Conservation (phyloP, 2,113 vertebrate genomes). For the Rattus rattus region DNA sequence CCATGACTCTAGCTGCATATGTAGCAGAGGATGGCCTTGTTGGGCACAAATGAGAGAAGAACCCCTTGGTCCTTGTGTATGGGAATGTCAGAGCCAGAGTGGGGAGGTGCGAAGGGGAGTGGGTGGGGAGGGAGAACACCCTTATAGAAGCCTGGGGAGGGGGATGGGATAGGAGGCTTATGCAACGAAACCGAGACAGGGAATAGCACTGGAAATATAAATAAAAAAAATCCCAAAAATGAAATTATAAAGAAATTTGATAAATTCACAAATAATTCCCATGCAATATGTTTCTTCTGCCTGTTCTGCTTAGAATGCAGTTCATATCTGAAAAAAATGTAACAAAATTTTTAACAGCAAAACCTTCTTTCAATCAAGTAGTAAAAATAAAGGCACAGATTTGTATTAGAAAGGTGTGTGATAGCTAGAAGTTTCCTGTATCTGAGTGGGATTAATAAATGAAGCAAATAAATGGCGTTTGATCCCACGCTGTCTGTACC, state of each 20-base stretch:
- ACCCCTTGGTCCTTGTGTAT: too few species aligned
- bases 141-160: too few species aligned
- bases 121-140: too few species aligned
- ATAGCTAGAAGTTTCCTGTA: neutral
- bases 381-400: neutral
- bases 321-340: neutral
- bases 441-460: neutral
- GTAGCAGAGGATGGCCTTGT: too few species aligned
- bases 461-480: neutral
- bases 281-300: neutral
- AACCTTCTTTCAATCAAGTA: neutral
- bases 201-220: too few species aligned
- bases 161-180: too few species aligned
- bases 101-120: too few species aligned
- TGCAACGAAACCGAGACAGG: too few species aligned
- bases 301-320: neutral
- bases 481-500: neutral
- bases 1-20: too few species aligned
- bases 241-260: neutral
- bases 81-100: too few species aligned
- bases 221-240: too few species aligned
- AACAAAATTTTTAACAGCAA: neutral
- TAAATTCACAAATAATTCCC: slow-evolving; percentile 12
- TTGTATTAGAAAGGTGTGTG: neutral
- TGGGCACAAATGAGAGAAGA: too few species aligned